Evolutionary conservation across 2,113 vertebrate genomes (phyloP).

Genomic region (Alligator sinensis): DNA sequence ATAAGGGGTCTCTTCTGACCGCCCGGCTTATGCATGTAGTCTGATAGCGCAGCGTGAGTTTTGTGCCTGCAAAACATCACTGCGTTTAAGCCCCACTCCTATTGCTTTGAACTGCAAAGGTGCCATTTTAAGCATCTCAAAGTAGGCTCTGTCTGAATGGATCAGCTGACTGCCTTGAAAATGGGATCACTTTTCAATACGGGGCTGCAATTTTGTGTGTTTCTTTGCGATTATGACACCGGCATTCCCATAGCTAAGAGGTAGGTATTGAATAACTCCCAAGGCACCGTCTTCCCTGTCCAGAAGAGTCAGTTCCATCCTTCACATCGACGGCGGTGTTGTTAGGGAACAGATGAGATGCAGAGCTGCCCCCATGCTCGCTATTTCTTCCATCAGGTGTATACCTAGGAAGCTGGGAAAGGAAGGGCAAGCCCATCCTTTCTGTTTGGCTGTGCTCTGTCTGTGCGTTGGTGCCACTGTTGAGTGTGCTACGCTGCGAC

Average conservation of each 20-base stretch:
- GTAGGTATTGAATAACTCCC: background rate
- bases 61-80: accelerated
- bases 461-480: background rate
- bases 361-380: accelerated
- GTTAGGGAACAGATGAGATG: accelerated
- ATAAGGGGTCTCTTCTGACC: background rate
- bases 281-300: accelerated
- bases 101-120: background rate
- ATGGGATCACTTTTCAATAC: background rate
- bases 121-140: background rate
- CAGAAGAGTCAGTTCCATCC: background rate
- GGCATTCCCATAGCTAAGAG: background rate
- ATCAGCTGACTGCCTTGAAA: background rate
- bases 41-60: accelerated
- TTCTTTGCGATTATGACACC: background rate
- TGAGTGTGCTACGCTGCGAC: accelerated
- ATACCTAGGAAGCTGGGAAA: accelerated
- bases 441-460: accelerated
- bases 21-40: too few species aligned
- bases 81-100: accelerated
- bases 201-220: background rate
- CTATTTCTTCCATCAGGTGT: accelerated
- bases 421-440: accelerated
- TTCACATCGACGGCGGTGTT: accelerated
- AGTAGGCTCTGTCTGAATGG: too few species aligned